Evolutionary conservation across 1,140 invertebrate genomes (phyloP).

Genomic region (Wiebesia pumilae): DNA sequence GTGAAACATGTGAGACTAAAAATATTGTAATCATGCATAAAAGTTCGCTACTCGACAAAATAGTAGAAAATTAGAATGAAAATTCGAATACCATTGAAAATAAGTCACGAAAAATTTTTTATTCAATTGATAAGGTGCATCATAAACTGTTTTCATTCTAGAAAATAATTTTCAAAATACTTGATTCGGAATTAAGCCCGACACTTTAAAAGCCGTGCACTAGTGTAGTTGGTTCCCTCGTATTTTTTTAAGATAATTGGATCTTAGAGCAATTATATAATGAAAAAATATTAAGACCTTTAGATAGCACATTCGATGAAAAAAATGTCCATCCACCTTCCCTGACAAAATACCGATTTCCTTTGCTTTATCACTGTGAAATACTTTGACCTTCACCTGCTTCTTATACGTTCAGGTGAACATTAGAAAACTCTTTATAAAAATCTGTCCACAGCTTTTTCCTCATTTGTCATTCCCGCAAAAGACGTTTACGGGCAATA

Average conservation of each 20-base stretch:
- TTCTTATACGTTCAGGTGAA: neutral
- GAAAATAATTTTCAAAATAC: neutral
- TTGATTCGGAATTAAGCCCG: neutral
- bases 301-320: neutral
- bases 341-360: neutral
- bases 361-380: neutral
- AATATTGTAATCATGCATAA: too few relatives aligned
- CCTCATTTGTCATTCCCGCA: neutral
- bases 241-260: constrained; percentile 2
- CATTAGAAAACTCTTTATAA: neutral
- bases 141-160: neutral
- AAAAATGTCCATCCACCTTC: neutral
- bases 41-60: neutral
- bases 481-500: constrained; percentile 38
- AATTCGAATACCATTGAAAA: neutral
- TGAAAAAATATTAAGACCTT: neutral
- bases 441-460: neutral
- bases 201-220: neutral
- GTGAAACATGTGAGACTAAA: too few relatives aligned
- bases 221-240: neutral
- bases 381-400: neutral
- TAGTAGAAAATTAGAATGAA: neutral
- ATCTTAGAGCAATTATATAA: neutral
- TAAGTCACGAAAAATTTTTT: neutral
- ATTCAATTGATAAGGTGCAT: neutral